Conservation (phyloP, 1,140 invertebrate genomes). For the Drosophila asahinai region DNA sequence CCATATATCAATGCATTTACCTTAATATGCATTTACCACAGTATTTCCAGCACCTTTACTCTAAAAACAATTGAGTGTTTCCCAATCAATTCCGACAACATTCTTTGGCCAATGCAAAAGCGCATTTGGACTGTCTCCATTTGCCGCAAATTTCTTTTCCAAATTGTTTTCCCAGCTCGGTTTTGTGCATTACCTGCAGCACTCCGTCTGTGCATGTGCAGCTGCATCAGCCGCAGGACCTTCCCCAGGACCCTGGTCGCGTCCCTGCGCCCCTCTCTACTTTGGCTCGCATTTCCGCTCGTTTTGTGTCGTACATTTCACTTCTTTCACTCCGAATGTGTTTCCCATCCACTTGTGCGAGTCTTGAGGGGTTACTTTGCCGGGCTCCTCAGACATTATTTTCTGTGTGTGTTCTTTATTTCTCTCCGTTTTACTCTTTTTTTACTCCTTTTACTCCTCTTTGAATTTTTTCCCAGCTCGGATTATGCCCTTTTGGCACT, state of each 20-base stretch:
- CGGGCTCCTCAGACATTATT: constrained; percentile 65
- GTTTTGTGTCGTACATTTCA: constrained; percentile 65
- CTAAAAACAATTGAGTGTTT: constrained; percentile 12
- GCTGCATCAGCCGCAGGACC: constrained; percentile 26
- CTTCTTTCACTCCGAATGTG: constrained; percentile 63
- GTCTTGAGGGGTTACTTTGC: constrained; percentile 77
- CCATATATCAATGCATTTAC: constrained; percentile 4
- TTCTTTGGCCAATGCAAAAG: constrained; percentile 35
- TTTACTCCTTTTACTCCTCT: constrained; percentile 20
- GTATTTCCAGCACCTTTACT: constrained; percentile 6
- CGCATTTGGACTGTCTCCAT: constrained; percentile 50
- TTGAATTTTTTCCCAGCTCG: constrained; percentile 33
- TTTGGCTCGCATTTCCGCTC: constrained; percentile 74
- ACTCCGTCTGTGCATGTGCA: constrained; percentile 12
- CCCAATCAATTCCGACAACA: constrained; percentile 34
- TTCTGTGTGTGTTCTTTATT: constrained; percentile 40
- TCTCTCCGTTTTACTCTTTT: constrained; percentile 9
- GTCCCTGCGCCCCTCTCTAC: constrained; percentile 2
- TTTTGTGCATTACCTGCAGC: constrained; percentile 32
- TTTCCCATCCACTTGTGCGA: constrained; percentile 64
- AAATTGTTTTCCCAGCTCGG: constrained; percentile 62
- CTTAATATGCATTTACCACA: constrained; percentile 4
- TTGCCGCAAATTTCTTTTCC: constrained; percentile 51
- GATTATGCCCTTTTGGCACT: constrained; percentile 82
- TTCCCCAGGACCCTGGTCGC: constrained; percentile 3